These are phyloP conservation scores for Nasonia longicornis DNA, from an alignment of 1,140 invertebrate genomes.

Conservation along the genomic window DNA sequence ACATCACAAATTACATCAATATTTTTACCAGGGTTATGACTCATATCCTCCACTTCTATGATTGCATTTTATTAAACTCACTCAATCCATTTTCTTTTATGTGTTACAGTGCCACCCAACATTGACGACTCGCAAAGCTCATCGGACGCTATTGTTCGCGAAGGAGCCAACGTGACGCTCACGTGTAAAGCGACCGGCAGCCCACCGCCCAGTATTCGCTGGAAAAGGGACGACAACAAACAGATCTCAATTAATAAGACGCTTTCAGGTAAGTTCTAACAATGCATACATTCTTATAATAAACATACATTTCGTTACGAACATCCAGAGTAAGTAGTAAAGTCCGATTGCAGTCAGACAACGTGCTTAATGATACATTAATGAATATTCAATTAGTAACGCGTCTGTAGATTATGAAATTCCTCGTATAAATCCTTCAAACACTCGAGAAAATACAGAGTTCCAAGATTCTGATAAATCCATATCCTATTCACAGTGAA, in stretches of 20 bases:
- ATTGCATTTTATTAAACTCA: neutral
- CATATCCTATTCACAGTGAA: conserved; percentile 72
- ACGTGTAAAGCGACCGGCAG: conserved; percentile 90
- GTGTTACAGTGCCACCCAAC: conserved; percentile 86
- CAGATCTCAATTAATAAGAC: conserved; percentile 88
- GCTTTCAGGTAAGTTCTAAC: conserved; percentile 74
- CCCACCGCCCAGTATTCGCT: conserved; percentile 88
- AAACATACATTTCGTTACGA: neutral
- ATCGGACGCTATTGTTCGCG: conserved; percentile 90
- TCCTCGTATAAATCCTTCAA: too few species aligned
- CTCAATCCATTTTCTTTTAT: neutral
- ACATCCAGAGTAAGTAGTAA: neutral
- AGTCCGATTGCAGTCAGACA: too few species aligned
- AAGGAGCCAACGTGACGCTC: conserved; percentile 89
- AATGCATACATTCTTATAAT: neutral
- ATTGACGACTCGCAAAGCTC: conserved; percentile 91
- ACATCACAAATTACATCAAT: too few species aligned
- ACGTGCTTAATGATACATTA: too few species aligned
- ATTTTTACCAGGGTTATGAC: too few species aligned
- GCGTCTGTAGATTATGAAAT: too few species aligned
- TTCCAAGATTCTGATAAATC: neutral
- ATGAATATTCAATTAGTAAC: too few species aligned
- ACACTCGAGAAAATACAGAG: too few species aligned
- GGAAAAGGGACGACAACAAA: conserved; percentile 89
- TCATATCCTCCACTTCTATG: too few species aligned